Base-by-base conservation (phyloP, 2,888 invertebrate species). In the Nemurella pictetii region DNA sequence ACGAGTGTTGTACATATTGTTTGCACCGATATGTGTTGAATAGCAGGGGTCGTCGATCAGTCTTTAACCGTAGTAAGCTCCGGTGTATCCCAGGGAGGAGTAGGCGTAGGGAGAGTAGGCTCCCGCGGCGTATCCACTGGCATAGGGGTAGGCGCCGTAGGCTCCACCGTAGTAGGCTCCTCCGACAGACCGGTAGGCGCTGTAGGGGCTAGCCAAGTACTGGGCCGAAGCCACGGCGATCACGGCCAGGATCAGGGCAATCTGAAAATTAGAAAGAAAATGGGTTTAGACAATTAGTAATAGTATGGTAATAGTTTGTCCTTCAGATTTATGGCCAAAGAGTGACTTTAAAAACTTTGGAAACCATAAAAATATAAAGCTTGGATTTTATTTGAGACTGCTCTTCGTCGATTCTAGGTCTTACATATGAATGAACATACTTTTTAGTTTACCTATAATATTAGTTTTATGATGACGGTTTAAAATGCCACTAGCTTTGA, bases 191-290 rank as follows among this genome's bases (percentile, higher is more conserved):
- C 82, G 9, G 82, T 82, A 82, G 1, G 55, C 55, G 55, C 55
- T 55, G 82, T 82, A 82, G 72, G 82, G 82, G 82, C 82, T 82
- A 29, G 82, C 82, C 55, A 82, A 27, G 82, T 82, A 82, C 73
- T 82, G 82, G 28, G 82, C 82, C 1, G 82, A 82, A 55, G 82
- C 82, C 27, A 72, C 82, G 82, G 82, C 82, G 82, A 82, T 26
- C 3, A 82, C 82, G 82, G 82, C 82, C 82, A 82, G 28, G 55
- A 72, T 72, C 28, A 82, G 82, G 72, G 72, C 26, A 9, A 82
- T 28, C 82, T 82, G 72, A 28, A 30, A 28, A n/a, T 5, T 26
- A 81, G 26, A 36, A 36, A 77, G 27, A 25, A 28, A 27, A 32
- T 9, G 32, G n/a, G n/a, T n/a, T n/a, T n/a, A n/a, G n/a, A n/a